Conservation (phyloP, 1,140 invertebrate genomes). For the Vollenhovia emeryi region DNA sequence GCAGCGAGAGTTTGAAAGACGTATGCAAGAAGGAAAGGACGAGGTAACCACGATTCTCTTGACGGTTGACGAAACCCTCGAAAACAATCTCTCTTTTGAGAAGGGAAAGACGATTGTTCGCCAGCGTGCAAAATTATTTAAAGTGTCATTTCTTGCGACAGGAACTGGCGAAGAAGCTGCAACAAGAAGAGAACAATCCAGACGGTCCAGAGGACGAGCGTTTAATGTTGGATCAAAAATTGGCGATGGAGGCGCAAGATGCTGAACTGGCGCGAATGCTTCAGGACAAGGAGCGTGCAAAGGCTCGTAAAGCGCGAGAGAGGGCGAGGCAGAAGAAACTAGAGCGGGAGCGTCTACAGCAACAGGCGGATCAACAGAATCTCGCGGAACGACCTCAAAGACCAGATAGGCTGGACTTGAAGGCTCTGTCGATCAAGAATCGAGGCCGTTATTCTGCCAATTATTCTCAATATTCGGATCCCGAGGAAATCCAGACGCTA, state of each 20-base stretch:
- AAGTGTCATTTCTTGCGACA: slow-evolving; percentile 69
- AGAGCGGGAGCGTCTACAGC: slow-evolving; percentile 87
- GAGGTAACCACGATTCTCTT: slow-evolving; percentile 82
- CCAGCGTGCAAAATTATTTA: not conserved
- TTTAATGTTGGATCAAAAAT: slow-evolving; percentile 89
- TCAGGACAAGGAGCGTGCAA: slow-evolving; percentile 93
- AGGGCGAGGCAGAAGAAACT: slow-evolving; percentile 89
- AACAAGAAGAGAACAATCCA: slow-evolving; percentile 88
- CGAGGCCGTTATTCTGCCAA: slow-evolving; percentile 60
- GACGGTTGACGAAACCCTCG: not conserved
- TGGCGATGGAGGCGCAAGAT: slow-evolving; percentile 96
- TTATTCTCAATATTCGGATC: slow-evolving; percentile 81
- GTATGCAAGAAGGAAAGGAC: slow-evolving; percentile 88
- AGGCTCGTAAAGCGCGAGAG: slow-evolving; percentile 89
- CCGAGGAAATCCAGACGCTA: slow-evolving; percentile 84
- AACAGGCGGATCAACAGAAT: slow-evolving; percentile 83
- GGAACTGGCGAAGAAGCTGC: slow-evolving; percentile 89
- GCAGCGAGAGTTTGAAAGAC: slow-evolving; percentile 79
- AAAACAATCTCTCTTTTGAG: not conserved
- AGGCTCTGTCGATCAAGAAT: slow-evolving; percentile 64
- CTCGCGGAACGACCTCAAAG: slow-evolving; percentile 77
- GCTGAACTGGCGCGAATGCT: slow-evolving; percentile 95
- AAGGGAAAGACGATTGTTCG: not conserved
- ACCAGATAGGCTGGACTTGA: slow-evolving; percentile 82
- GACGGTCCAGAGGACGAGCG: slow-evolving; percentile 87